Evolutionary conservation across 2,797 vertebrate species (phyloP), one percentile per base, ranked within the genome.

Genomic region (Acrossocheilus wenchowensis): DNA sequence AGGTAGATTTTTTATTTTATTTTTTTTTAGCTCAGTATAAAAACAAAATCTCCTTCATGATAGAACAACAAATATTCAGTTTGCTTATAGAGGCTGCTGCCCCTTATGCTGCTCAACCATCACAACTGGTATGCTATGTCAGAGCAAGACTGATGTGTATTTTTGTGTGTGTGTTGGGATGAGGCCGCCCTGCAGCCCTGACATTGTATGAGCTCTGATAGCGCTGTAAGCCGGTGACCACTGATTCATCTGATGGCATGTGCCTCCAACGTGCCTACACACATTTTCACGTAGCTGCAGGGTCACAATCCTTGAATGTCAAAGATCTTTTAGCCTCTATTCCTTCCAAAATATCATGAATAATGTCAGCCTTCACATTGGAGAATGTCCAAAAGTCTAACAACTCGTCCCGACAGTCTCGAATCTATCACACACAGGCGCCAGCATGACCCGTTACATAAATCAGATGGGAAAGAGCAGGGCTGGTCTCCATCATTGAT

Each of bases 241-340:
- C 95, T 95, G 93, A 94, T 95, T 96, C 94, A 93, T 94, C 93
- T 94, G 94, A 94, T 95, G 93, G 95, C 94, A 94, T 94, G 80
- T 93, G 92, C 91, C 88, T 78, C 54, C 43, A 39, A 23, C 23
- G 41, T 74, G 82, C 72, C 45, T 93, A 79, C 23, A 73, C 90
- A 90, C 92, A 91, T 78, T 92, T 94, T 90, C 92, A 69, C 68
- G 89, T 95, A 94, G 94, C 96, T 95, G 89, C 93, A 88, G 95
- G 95, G 95, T 90, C 92, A 92, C 92, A 94, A 95, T 95, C 93
- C 90, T 89, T 94, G 94, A 95, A 93, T 94, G 95, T 93, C 95
- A 95, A 91, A n/a, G 93, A 96, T 95, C 94, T 94, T 94, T 96
- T 94, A 94, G 93, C 90, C 91, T 92, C 85, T 86, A 90, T 84